Conservation (phyloP, 2,113 vertebrate genomes). For the Aegypius monachus region DNA sequence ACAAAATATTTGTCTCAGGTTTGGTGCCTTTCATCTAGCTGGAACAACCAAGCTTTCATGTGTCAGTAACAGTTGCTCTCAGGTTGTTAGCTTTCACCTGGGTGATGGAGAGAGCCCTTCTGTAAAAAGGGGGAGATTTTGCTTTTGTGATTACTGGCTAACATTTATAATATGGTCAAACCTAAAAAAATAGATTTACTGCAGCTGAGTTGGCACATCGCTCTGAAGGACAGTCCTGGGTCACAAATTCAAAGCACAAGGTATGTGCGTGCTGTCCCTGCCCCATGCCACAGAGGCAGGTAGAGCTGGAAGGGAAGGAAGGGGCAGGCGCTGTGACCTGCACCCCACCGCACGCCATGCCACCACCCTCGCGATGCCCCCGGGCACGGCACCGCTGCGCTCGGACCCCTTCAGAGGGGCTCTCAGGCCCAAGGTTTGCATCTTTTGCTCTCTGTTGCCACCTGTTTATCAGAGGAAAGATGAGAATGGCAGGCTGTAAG, state of each 20-base stretch:
- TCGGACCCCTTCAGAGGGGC: not conserved
- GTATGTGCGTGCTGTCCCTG: not conserved
- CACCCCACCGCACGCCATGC: rapidly evolving
- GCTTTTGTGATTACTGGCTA: not conserved
- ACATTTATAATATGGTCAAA: not conserved
- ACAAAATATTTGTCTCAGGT: not conserved
- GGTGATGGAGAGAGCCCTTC: not conserved
- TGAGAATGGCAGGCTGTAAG: not conserved
- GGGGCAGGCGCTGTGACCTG: not conserved
- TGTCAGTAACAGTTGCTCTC: not conserved
- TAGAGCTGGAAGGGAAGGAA: not conserved
- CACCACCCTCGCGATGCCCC: not conserved
- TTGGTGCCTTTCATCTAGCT: not conserved
- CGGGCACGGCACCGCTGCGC: not conserved
- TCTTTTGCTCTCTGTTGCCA: not conserved
- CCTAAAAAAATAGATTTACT: not conserved
- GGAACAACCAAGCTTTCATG: not conserved
- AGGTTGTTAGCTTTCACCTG: not conserved
- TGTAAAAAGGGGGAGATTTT: not conserved
- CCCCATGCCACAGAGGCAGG: not conserved
- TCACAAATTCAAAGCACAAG: not conserved
- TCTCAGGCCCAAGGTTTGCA: not conserved
- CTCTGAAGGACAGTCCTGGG: not conserved
- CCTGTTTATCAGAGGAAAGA: not conserved
- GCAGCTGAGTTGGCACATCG: not conserved